These are phyloP conservation scores for Gallinago paraguaiae DNA, from an alignment of 2,113 vertebrate species.

Conservation along the genomic window DNA sequence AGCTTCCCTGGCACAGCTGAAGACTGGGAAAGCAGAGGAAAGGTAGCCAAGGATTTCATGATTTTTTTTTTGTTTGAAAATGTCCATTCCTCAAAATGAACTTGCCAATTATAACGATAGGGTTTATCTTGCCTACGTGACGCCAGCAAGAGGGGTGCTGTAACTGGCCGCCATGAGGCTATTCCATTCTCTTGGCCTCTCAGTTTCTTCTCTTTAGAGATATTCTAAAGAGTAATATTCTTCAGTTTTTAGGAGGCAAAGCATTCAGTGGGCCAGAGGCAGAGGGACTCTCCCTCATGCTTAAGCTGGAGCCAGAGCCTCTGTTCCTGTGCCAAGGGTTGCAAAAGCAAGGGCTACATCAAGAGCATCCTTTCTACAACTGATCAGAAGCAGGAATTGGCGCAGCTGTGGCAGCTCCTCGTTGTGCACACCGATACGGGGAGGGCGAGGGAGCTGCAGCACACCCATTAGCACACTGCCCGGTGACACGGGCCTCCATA, in stretches of 20 bases:
- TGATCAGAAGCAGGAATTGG: neutral
- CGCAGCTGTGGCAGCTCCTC: neutral
- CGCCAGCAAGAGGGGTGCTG: neutral
- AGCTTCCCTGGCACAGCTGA: neutral
- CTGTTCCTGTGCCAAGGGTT: neutral
- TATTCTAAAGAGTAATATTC: neutral
- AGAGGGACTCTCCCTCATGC: neutral
- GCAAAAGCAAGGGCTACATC: neutral
- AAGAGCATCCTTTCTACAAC: neutral
- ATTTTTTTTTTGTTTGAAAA: neutral
- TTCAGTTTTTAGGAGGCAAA: neutral
- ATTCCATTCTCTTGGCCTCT: neutral
- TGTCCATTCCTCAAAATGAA: neutral
- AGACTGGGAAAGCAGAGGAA: neutral
- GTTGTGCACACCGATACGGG: rapidly evolving
- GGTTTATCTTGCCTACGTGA: neutral
- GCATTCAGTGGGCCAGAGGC: neutral
- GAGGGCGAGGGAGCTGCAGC: neutral
- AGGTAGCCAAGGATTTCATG: neutral
- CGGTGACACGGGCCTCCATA: rapidly evolving
- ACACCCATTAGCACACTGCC: neutral
- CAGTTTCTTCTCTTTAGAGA: neutral
- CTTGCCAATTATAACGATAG: neutral
- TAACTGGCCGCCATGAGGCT: neutral
- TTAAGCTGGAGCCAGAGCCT: neutral